phyloP scores from a whole-genome alignment of 2,888 invertebrate genomes.

The Spilosoma lubricipeda region DNA sequence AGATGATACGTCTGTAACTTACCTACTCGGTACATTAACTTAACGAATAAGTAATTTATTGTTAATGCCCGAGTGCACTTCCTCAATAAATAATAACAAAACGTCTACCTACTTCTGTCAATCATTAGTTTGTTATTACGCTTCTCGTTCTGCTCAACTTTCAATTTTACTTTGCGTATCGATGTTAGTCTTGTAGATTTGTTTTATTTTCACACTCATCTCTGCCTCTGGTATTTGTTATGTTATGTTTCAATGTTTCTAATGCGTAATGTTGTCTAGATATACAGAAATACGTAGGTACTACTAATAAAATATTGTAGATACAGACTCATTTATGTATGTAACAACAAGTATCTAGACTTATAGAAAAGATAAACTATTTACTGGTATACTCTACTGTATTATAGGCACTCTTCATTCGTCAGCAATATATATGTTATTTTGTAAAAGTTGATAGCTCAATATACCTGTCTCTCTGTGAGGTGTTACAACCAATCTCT shows the following conservation, averaged over 20 bases:
- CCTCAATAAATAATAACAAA: conserved; percentile 51
- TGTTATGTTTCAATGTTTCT: neutral
- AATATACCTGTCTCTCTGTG: neutral
- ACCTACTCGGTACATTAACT: conserved; percentile 38
- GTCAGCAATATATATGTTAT: neutral
- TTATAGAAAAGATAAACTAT: conserved; percentile 2
- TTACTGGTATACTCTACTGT: conserved; percentile 1
- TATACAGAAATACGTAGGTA: neutral
- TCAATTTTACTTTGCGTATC: conserved; percentile 64
- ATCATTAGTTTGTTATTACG: conserved; percentile 47
- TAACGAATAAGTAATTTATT: conserved; percentile 51
- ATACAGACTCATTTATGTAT: neutral
- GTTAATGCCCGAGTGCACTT: conserved; percentile 53
- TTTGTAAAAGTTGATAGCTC: neutral
- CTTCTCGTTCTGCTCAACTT: conserved; percentile 59
- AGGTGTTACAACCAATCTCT: neutral
- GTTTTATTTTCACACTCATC: neutral
- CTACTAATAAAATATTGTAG: neutral
- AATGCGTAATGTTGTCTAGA: conserved; percentile 1
- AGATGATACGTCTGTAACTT: conserved; percentile 41
- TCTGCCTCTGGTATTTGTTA: no score
- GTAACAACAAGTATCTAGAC: neutral
- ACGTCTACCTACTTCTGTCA: conserved; percentile 48
- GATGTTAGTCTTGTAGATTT: conserved; percentile 24
- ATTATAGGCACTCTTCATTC: conserved; percentile 7